Conservation (phyloP, 2,113 vertebrate genomes). For the Bufo bufo region DNA sequence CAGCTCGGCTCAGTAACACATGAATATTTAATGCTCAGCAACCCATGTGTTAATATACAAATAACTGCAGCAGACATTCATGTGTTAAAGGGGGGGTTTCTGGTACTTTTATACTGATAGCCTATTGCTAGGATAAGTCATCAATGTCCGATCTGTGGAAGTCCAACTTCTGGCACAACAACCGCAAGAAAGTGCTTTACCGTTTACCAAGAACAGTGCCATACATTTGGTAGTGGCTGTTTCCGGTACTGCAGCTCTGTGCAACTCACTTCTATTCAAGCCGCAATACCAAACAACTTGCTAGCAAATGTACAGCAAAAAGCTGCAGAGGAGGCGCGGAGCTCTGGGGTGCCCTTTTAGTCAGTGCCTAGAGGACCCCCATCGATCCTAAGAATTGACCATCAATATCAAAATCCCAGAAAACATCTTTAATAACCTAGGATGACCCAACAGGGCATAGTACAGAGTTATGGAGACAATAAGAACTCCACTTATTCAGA, state of each 20-base stretch:
- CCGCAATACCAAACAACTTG: too few species aligned
- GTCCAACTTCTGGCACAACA: rapidly evolving
- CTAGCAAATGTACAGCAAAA: too few species aligned
- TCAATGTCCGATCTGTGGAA: neutral
- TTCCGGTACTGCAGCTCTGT: neutral
- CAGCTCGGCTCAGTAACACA: neutral
- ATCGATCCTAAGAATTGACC: too few species aligned
- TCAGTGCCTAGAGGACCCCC: too few species aligned
- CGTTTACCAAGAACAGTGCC: neutral
- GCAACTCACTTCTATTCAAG: too few species aligned
- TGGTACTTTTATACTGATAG: neutral
- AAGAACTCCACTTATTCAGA: too few species aligned
- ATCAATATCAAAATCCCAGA: too few species aligned
- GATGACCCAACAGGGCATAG: too few species aligned
- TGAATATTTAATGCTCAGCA: constrained; percentile 3
- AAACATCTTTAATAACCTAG: too few species aligned
- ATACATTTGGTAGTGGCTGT: neutral
- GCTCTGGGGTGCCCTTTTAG: too few species aligned
- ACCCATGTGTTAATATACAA: neutral
- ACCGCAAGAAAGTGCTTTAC: neutral
- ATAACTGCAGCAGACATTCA: neutral
- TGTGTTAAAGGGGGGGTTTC: neutral
- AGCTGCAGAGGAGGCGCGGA: too few species aligned
- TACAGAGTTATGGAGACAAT: too few species aligned
- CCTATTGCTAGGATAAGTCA: neutral